Base-by-base conservation (phyloP, 2,888 invertebrate genomes). In the Ormyrus labotus region DNA sequence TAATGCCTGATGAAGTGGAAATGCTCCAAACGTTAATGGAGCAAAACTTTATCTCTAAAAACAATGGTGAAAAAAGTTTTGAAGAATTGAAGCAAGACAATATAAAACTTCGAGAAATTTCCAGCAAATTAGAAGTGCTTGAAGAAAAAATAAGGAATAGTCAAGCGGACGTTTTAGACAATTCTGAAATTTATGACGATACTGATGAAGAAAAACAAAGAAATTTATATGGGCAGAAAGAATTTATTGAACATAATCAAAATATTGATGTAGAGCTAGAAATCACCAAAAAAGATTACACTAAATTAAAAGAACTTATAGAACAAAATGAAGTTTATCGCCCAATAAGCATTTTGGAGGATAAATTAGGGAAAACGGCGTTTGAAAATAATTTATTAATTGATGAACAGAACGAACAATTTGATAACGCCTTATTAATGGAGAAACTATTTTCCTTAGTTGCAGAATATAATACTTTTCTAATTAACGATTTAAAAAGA, bases 21-120 rank as follows among this genome's bases (percentile, higher is more conserved):
- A 91, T 93, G 84, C 91, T 93, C 0, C 86, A 87, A 67, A 85
- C 87, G 50, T 85, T 88, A 60, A 78, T 84, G 61, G 84, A 85
- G 11, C 86, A 88, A 10, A 84, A 87, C 50, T 87, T 91, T 11
- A 34, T 34, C 4, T 34, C 34, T 34, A 92, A 92, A 64, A 89
- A 88, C 63, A 91, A 88, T 78, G 92, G 92, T 78, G 92, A 92
- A 85, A 93, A 93, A 81, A 94, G 94, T 73, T 93, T 95, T 71
- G 92, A 94, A 81, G 92, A 92, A 83, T 90, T 96, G 79, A 93
- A 92, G 84, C 93, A 93, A 88, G 94, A 94, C 85, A 91, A 92
- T 78, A 88, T 91, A 63, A 92, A 92, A 58, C 86, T 92, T 51
- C 90, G 91, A 78, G 86, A 90, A 34, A 79, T 91, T 80, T 86